Evolutionary conservation across 1,140 invertebrate genomes (phyloP).

Genomic region (Euschistus heros): DNA sequence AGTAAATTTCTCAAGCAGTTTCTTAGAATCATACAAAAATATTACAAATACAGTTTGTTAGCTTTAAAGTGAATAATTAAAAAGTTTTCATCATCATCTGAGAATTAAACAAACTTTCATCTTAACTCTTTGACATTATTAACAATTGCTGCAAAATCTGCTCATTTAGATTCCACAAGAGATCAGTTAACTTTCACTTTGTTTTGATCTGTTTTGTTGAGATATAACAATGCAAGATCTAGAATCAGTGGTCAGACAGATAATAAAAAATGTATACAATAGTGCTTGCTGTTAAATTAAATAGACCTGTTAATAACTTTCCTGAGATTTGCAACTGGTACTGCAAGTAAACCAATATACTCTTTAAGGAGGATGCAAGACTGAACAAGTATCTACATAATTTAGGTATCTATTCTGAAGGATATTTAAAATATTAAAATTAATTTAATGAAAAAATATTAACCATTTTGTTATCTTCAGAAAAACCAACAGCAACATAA

Average conservation of each 20-base stretch:
- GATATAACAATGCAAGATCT: no score
- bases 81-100: no score
- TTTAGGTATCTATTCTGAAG: background rate
- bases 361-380: background rate
- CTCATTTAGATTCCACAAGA: no score
- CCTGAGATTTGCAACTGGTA: background rate
- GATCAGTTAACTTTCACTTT: no score
- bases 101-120: no score
- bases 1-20: no score
- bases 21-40: no score
- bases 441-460: conserved; percentile 25
- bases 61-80: no score
- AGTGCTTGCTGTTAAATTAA: background rate
- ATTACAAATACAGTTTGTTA: no score
- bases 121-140: no score
- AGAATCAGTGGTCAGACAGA: background rate
- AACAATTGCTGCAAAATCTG: no score
- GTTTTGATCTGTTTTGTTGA: no score
- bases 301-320: background rate
- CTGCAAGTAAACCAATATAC: background rate
- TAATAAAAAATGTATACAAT: background rate
- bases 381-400: background rate
- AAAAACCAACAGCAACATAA: conserved; percentile 71
- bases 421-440: background rate
- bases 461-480: conserved; percentile 59